Evolutionary conservation across 2,888 invertebrate species (phyloP), one percentile per base, ranked within the genome.

Genomic region (Chirona hameri): DNA sequence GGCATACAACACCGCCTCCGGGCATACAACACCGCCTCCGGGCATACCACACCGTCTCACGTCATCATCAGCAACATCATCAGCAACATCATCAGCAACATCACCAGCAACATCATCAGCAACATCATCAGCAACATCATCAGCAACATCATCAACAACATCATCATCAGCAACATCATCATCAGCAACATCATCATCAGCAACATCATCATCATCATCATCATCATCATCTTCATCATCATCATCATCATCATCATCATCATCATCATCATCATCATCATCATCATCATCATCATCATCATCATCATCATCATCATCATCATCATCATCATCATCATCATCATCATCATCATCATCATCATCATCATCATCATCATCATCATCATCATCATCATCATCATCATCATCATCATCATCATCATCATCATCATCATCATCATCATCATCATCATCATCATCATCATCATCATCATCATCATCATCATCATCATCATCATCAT

Each of bases 241-340:
- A 65, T 65, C 65, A 65, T n/a, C 65, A 65, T 65, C 65, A 65
- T n/a, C 65, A 65, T 65, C 65, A 65, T n/a, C n/a, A 65, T 65
- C 65, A 65, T 65, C 65, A 65, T 65, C 65, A 65, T 65, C 65
- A 65, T n/a, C n/a, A 65, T 65, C 65, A 65, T 65, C 65, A 65
- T 65, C 65, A 65, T 65, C 65, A 65, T 65, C 65, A 65, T 65
- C 65, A 65, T 65, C 65, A 65, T 65, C 65, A 65, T 65, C 65
- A 65, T 65, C 65, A 65, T 65, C 65, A 65, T 65, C 65, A 65
- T 65, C 65, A 65, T 65, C 65, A 65, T 65, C 65, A 65, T 65
- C 65, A 65, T 65, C 65, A 65, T 65, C 65, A 65, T 65, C 65
- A 65, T 65, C 65, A 65, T 65, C 65, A 65, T 65, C 65, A 65